Conservation (phyloP, 1,140 invertebrate species). For the Ceratina australensis region DNA sequence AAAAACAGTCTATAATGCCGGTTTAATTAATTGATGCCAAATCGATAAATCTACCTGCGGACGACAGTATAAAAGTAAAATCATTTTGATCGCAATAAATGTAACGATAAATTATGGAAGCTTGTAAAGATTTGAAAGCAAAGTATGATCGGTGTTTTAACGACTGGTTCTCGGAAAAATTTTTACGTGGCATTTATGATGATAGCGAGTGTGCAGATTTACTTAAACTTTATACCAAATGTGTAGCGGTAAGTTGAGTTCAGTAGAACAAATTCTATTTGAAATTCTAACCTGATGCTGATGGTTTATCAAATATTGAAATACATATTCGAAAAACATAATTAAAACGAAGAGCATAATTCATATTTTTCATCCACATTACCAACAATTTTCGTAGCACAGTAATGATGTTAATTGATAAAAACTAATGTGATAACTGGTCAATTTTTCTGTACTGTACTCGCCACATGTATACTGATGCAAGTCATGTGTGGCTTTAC, state of each 20-base stretch:
- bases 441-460: too few species aligned
- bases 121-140: conserved; percentile 56
- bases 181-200: conserved; percentile 52
- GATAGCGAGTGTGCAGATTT: conserved; percentile 48
- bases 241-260: conserved; percentile 49
- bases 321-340: background rate
- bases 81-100: conserved; percentile 7
- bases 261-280: background rate
- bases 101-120: conserved; percentile 46
- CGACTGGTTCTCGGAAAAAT: conserved; percentile 56
- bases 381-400: background rate
- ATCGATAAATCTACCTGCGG: background rate
- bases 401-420: background rate
- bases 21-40: background rate
- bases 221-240: conserved; percentile 59
- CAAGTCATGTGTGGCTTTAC: background rate
- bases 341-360: background rate
- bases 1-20: background rate
- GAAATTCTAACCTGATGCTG: background rate
- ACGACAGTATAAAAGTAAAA: background rate
- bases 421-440: too few species aligned
- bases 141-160: conserved; percentile 57
- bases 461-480: background rate
- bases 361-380: background rate
- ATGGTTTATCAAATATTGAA: too few species aligned